A percentile compares a stretch with the other conserved stretches of the same genome.
These are phyloP conservation scores for Trachurus trachurus DNA, from an alignment of 2,797 vertebrate species.

Conservation along the genomic window DNA sequence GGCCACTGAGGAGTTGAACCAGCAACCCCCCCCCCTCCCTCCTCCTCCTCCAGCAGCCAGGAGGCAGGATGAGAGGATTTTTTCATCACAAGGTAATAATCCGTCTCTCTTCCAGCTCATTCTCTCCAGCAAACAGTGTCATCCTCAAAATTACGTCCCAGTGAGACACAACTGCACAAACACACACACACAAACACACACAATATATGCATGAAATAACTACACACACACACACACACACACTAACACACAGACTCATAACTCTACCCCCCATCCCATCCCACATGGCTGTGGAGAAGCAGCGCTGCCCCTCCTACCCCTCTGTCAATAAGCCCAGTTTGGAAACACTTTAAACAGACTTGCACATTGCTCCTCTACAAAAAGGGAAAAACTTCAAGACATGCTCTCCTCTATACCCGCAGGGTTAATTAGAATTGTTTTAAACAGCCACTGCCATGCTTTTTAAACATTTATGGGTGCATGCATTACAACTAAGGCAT, in stretches of 20 bases:
- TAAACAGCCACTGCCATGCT: constrained; percentile 81
- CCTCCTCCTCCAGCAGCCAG: constrained; percentile 9
- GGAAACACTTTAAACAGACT: constrained; percentile 84
- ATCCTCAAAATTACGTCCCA: constrained; percentile 65
- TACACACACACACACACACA: constrained; percentile 49
- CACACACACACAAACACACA: constrained; percentile 32
- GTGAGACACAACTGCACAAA: constrained; percentile 62
- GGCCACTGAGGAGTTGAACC: constrained; percentile 62
- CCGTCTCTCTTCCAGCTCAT: constrained; percentile 33
- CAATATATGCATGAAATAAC: constrained; percentile 47
- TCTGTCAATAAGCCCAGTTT: constrained; percentile 81
- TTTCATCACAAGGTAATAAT: constrained; percentile 47
- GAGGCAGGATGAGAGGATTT: constrained; percentile 38
- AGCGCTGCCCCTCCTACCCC: constrained; percentile 64
- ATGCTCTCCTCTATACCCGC: constrained; percentile 76
- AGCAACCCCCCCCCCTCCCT: constrained; percentile 51
- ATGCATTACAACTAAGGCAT: constrained; percentile 82
- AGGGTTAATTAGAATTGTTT: constrained; percentile 88
- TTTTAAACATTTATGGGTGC: constrained; percentile 87
- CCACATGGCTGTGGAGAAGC: constrained; percentile 60
- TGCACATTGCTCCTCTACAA: constrained; percentile 63
- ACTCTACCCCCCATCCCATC: constrained; percentile 26
- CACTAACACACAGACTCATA: constrained; percentile 50
- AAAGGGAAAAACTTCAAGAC: constrained; percentile 74
- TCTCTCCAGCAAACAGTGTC: constrained; percentile 54